These are phyloP conservation scores for Drosophila bipectinata DNA, from an alignment of 1,140 invertebrate species.

Conservation along the genomic window DNA sequence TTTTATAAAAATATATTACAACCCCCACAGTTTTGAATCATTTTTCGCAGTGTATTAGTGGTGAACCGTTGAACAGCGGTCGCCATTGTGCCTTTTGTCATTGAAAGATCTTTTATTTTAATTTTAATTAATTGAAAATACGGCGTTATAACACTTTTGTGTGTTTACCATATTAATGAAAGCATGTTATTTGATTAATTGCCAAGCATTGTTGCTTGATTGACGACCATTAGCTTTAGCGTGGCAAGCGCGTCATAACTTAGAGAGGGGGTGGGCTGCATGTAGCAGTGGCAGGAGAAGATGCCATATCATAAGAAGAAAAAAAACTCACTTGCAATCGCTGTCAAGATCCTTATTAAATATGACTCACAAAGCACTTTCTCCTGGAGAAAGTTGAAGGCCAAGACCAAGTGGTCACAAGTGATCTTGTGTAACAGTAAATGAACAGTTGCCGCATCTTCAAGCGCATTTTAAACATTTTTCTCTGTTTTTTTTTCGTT, in stretches of 20 bases:
- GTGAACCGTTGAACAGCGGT: not conserved
- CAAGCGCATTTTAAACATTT: not conserved
- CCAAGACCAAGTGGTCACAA: not conserved
- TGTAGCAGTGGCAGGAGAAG: not conserved
- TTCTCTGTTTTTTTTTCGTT: not conserved
- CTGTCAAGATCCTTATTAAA: constrained; percentile 42
- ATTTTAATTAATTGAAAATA: constrained; percentile 11
- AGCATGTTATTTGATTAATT: constrained; percentile 5
- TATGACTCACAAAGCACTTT: constrained; percentile 38
- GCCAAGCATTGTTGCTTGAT: not conserved
- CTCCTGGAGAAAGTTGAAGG: constrained; percentile 33
- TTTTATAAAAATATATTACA: no score
- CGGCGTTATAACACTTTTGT: constrained; percentile 3
- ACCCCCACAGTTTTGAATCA: no score
- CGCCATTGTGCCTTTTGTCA: constrained; percentile 2
- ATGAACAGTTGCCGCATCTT: not conserved
- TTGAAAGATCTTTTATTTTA: constrained; percentile 6
- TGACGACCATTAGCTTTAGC: not conserved
- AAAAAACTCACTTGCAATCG: constrained; percentile 1
- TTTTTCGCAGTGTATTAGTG: not conserved
- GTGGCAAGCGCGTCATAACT: not conserved
- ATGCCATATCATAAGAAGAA: not conserved
- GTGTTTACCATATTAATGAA: constrained; percentile 5
- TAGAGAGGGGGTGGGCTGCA: not conserved
- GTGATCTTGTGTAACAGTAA: not conserved